Base-by-base conservation (phyloP, 2,797 vertebrate genomes). In the Pangasius krempfi region DNA sequence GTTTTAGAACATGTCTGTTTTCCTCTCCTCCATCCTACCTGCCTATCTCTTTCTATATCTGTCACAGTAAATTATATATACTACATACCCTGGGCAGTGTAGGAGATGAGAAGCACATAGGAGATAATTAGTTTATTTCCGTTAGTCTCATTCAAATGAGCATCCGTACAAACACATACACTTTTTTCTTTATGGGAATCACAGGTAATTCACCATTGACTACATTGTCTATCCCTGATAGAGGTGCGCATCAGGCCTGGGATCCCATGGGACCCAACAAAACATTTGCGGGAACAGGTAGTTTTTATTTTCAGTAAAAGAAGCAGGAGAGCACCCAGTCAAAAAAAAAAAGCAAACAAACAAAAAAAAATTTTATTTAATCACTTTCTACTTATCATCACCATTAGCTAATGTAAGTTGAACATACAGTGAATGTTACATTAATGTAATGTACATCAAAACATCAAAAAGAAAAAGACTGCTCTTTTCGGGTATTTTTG, bases 81-180 rank as follows among this genome's bases (percentile, higher is more conserved):
- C 25, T n/a, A 12, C 27, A 64, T 9, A 64, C 60, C 60, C 60
- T 58, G 20, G 56, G 18, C 58, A 22, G 10, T 68, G 14, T 16
- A 33, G n/a, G n/a, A 64, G 10, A 64, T n/a, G 8, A 64, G 27
- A 93, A 93, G 91, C 87, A 91, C 90, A 91, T 79, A 72, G 68
- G 89, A 75, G 91, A 90, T 94, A 93, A 95, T 94, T 94, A 93
- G 92, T 94, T 84, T 85, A 27, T 52, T 90, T 90, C 88, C 47
- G 66, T 72, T 58, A 70, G 0, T 56, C 52, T 66, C n/a, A 66
- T 66, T 40, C 25, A 85, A 47, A 85, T 75, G 37, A 75, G 6
- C 62, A 80, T 50, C 16, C 33, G 20, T 5, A 54, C 1, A 87
- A 62, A 62, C 50, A 54, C 60, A 37, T 47, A 47, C 47, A 47